Evolutionary conservation across 2,797 vertebrate genomes (phyloP).

Genomic region (Gymnocypris eckloni): DNA sequence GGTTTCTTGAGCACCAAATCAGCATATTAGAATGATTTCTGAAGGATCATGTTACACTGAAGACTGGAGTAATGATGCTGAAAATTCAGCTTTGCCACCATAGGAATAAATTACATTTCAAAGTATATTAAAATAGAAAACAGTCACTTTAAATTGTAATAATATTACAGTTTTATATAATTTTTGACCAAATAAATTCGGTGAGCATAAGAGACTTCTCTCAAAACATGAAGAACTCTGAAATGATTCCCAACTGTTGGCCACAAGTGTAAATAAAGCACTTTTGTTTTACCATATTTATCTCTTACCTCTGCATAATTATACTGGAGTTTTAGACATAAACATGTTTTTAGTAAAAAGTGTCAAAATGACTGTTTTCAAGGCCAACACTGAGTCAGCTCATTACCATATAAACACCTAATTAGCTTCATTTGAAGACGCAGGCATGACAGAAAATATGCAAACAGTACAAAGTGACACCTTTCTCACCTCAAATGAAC

Average conservation of each 20-base stretch:
- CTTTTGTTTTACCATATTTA: not conserved
- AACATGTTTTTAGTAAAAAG: constrained; percentile 5
- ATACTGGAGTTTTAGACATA: not conserved
- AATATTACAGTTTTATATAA: not conserved
- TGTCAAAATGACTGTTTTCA: constrained; percentile 41
- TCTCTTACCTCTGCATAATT: constrained; percentile 3
- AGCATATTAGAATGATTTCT: too few relatives aligned
- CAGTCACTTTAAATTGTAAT: not conserved
- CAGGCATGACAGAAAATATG: constrained; percentile 47
- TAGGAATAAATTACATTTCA: too few relatives aligned
- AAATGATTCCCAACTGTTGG: not conserved
- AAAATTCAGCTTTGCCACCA: too few relatives aligned
- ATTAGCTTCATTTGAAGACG: constrained; percentile 50
- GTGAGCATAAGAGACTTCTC: not conserved
- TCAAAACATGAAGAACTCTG: not conserved
- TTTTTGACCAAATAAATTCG: not conserved
- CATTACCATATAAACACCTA: constrained; percentile 57
- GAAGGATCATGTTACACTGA: too few relatives aligned
- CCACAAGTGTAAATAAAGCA: not conserved
- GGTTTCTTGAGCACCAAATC: too few relatives aligned
- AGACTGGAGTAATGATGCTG: too few relatives aligned
- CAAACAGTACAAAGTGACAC: constrained; percentile 28
- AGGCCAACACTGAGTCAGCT: constrained; percentile 35
- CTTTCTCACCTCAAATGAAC: constrained; percentile 36
- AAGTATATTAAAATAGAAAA: not conserved